Percentiles rank a stretch among this genome's conserved stretches.
Conservation (phyloP, 2,888 invertebrate genomes). For the Esperia sulphurella region DNA sequence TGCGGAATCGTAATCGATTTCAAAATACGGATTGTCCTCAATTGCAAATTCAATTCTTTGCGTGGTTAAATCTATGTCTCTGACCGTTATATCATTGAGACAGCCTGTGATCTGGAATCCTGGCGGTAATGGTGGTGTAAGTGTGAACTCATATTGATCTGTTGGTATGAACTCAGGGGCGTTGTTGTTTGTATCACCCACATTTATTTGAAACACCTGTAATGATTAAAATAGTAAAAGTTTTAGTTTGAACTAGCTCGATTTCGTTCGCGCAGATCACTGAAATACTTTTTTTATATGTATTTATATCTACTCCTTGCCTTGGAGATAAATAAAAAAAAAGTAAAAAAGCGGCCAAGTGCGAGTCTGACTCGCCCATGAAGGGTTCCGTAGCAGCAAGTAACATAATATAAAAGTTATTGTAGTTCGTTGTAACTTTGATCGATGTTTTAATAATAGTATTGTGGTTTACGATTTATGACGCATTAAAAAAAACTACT, state of each 20-base stretch:
- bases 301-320: too few species aligned
- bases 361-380: too few species aligned
- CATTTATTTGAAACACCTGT: constrained; percentile 53
- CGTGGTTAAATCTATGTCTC: constrained; percentile 77
- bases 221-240: constrained; percentile 14
- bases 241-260: not conserved
- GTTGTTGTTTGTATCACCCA: constrained; percentile 73
- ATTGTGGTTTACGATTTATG: too few species aligned
- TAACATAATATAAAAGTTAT: too few species aligned
- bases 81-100: constrained; percentile 56
- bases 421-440: too few species aligned
- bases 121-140: constrained; percentile 72
- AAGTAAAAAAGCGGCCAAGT: too few species aligned
- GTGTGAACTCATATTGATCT: constrained; percentile 43
- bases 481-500: too few species aligned
- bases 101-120: constrained; percentile 59
- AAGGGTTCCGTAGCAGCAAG: too few species aligned
- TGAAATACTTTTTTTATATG: too few species aligned
- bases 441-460: too few species aligned
- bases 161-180: constrained; percentile 52
- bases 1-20: constrained; percentile 43
- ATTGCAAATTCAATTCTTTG: constrained; percentile 51
- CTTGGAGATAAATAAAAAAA: too few species aligned
- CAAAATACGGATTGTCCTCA: constrained; percentile 53
- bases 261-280: too few species aligned